Evolutionary conservation across 2,797 vertebrate genomes (phyloP), one percentile per base, ranked within the genome.

Genomic region (Tokudaia tokunoshimensis): DNA sequence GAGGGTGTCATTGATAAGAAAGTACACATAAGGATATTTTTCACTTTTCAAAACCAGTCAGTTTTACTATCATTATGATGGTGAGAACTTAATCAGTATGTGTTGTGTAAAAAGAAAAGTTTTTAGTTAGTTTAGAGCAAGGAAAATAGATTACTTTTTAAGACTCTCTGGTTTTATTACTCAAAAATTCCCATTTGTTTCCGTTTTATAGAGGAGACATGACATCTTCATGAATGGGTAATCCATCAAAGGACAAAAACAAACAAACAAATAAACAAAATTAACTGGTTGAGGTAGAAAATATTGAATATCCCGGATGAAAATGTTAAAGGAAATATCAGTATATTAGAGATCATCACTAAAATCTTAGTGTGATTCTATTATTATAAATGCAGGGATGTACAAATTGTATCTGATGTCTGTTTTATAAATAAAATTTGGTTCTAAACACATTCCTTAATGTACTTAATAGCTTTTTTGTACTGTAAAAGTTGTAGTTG

Each of bases 21-120:
- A 72, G 90, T 89, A 26, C 31, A 94, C 6, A 34, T 84, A 61
- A 81, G 67, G 22, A 6, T 76, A 57, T 92, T 90, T 88, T 92
- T 7, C 90, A 31, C 70, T 89, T 37, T 65, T 90, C n/a, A 83
- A 75, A 92, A 37, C n/a, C 10, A 91, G 82, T 59, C 34, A 84
- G 31, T 87, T 95, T 89, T 92, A 63, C 19, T 41, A 61, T 85
- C 59, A 92, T 88, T 83, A 94, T 13, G 20, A 94, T 91, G 70
- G 31, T 61, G 61, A 92, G 41, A 50, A 91, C 92, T 89, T 72
- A 83, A 29, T 92, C 14, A 50, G 31, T 82, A 55, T 59, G 14
- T 15, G 41, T 50, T 20, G n/a, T 57, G 52, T 14, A 63, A 59
- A 55, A 63, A 63, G 47, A n/a, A 59, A 37, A 7, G 4, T 72